A percentile compares a stretch with the other conserved stretches of the same genome.
These are phyloP conservation scores for Hedya salicella DNA, from an alignment of 2,888 invertebrate species.

Conservation along the genomic window DNA sequence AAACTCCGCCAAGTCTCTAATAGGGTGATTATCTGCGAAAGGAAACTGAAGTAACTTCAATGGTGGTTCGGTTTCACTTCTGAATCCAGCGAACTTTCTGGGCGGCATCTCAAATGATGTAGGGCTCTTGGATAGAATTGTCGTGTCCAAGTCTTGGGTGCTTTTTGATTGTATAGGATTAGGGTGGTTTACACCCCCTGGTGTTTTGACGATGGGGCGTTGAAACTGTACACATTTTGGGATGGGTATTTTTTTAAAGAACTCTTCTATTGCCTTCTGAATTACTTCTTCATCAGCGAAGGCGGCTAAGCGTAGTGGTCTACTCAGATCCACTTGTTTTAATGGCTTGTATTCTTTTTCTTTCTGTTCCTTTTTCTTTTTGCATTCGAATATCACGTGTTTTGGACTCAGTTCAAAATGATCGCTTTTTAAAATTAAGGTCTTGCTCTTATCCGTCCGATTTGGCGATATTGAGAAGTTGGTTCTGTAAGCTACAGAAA, in stretches of 20 bases:
- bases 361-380: slow-evolving; percentile 85
- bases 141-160: slow-evolving; percentile 69
- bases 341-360: slow-evolving; percentile 62
- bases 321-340: slow-evolving; percentile 86
- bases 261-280: slow-evolving; percentile 68
- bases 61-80: slow-evolving; percentile 86
- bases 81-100: slow-evolving; percentile 74
- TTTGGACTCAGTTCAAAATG: slow-evolving; percentile 93
- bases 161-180: slow-evolving; percentile 64
- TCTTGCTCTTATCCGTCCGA: slow-evolving; percentile 87
- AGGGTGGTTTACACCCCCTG: slow-evolving; percentile 50
- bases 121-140: slow-evolving; percentile 67
- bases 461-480: slow-evolving; percentile 97
- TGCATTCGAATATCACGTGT: slow-evolving; percentile 84
- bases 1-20: slow-evolving; percentile 91
- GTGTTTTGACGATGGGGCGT: slow-evolving; percentile 70
- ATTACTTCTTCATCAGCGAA: slow-evolving; percentile 86
- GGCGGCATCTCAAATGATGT: slow-evolving; percentile 75
- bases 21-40: slow-evolving; percentile 89
- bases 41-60: slow-evolving; percentile 90
- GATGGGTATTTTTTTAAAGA: slow-evolving; percentile 68
- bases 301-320: slow-evolving; percentile 90
- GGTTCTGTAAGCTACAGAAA: slow-evolving; percentile 94
- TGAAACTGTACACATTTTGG: slow-evolving; percentile 67
- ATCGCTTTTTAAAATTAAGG: slow-evolving; percentile 95